A percentile compares a stretch with the other conserved stretches of the same genome.
phyloP scores from a whole-genome alignment of 2,797 vertebrate species.

The Alca torda region DNA sequence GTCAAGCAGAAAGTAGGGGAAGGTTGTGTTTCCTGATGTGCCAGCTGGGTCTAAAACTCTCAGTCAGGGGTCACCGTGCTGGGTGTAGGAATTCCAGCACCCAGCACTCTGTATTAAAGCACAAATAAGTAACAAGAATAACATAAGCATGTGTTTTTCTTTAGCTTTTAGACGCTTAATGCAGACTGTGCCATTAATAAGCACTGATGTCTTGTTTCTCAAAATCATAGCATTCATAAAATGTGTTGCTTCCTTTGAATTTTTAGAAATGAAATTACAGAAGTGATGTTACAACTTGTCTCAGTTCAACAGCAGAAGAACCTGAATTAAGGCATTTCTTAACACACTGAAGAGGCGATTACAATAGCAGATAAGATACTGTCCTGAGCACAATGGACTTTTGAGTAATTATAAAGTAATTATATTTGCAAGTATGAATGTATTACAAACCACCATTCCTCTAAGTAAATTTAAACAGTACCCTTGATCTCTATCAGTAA shows the following conservation, averaged over 20 bases:
- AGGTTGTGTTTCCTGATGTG: not conserved
- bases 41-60: not conserved
- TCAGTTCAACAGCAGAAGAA: not conserved
- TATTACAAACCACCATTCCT: conserved; percentile 69
- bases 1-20: not conserved
- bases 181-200: not conserved
- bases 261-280: not conserved
- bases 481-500: conserved; percentile 76
- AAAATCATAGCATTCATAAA: not conserved
- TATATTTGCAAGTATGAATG: conserved; percentile 67
- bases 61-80: not conserved
- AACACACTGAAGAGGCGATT: not conserved
- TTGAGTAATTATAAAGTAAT: conserved; percentile 71
- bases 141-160: not conserved
- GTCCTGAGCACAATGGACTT: not conserved
- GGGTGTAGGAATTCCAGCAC: not conserved
- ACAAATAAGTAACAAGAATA: not conserved
- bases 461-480: conserved; percentile 73
- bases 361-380: not conserved
- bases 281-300: not conserved
- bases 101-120: not conserved
- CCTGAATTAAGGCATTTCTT: not conserved
- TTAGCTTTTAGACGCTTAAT: not conserved
- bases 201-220: not conserved
- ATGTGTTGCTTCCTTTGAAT: not conserved